Evolutionary conservation across 2,797 vertebrate species (phyloP).

Genomic region (Melanotaenia boesemani): DNA sequence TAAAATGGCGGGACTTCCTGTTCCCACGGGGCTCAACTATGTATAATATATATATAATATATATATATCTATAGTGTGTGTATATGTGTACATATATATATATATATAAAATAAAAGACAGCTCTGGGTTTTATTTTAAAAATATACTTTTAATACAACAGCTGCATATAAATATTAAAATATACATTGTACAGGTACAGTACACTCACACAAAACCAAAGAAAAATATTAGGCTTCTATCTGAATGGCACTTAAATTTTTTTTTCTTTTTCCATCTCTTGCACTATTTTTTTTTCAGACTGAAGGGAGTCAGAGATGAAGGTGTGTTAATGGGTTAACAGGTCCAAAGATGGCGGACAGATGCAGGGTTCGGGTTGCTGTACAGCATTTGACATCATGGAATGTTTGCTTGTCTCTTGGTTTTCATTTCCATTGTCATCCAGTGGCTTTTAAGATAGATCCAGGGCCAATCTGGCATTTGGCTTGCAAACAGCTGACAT

Average conservation of each 20-base stretch:
- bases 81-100: too few relatives aligned
- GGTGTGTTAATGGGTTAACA: constrained; percentile 71
- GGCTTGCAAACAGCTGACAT: constrained; percentile 50
- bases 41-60: too few relatives aligned
- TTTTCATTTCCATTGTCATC: constrained; percentile 32
- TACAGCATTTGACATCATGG: constrained; percentile 77
- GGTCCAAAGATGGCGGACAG: constrained; percentile 60
- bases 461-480: constrained; percentile 34
- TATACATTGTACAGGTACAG: constrained; percentile 85
- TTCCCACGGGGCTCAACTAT: too few relatives aligned
- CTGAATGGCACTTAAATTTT: constrained; percentile 84
- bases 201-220: constrained; percentile 79
- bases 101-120: not conserved
- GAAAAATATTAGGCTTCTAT: constrained; percentile 84
- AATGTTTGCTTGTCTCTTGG: constrained; percentile 70
- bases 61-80: too few relatives aligned
- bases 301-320: constrained; percentile 72
- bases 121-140: constrained; percentile 75
- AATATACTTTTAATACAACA: constrained; percentile 86
- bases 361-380: constrained; percentile 46
- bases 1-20: too few relatives aligned
- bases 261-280: constrained; percentile 47
- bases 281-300: constrained; percentile 67
- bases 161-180: constrained; percentile 88
- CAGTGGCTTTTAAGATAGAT: constrained; percentile 17